Evolutionary conservation across 2,113 vertebrate genomes (phyloP), one percentile per base, ranked within the genome.

Genomic region (Monarcha castaneiventris): DNA sequence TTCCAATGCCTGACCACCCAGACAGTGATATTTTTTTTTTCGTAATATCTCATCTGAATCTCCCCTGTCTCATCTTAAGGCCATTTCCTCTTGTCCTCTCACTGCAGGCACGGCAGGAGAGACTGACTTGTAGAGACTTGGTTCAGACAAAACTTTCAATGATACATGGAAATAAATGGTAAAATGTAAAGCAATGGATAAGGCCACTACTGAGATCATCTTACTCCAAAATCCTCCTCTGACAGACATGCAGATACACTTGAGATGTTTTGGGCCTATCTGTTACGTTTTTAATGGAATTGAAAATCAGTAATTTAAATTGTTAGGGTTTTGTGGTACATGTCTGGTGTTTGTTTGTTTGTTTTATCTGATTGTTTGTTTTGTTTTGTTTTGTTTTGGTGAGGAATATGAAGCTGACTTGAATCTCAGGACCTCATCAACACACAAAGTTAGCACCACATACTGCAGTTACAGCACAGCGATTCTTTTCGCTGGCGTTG

Each of bases 11-110:
- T 49, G 35, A 26, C 16, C 13, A 10, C 7, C 5, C 21, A 21
- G 58, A 17, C 25, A 30, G 30, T n/a, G 30, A 18, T 19, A 15
- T 1, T 3, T 23, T 17, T 37, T 32, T 32, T 62, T 26, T 5
- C 1, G 1, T 23, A 4, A 3, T 48, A 14, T 3, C 10, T 30
- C 14, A 26, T 32, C 16, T 26, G 30, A 14, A 35, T 63, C 25
- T 56, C 4, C 16, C 13, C 2, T 16, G 9, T 61, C 17, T 44
- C 33, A 30, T 2, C 0, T 35, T 48, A 18, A 41, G 35, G 43
- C 27, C 11, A 1, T 72, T 41, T 79, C 9, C 3, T 35, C 26
- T 43, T 32, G 58, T 7, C 17, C 17, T 55, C 25, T 73, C 32
- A 8, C 7, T 56, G 35, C n/a, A 43, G 58, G 14, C 17, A 4